These are phyloP conservation scores for Drosophila aldrichi DNA, from an alignment of 2,888 invertebrate genomes.

Conservation along the genomic window DNA sequence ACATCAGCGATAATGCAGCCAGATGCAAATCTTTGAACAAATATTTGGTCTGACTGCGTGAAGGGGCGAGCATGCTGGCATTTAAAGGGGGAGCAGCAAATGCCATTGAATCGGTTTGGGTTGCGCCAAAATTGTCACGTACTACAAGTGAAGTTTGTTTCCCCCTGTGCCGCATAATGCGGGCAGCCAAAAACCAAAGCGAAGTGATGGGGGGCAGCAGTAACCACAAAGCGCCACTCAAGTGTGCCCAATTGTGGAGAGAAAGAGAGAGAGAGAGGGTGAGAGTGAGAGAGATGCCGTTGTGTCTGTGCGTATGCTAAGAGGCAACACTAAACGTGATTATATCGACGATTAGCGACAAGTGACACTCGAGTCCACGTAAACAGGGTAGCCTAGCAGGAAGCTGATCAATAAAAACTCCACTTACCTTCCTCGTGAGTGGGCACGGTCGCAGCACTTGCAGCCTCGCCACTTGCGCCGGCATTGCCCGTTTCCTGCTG, in stretches of 20 bases:
- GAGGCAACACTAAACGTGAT: constrained; percentile 74
- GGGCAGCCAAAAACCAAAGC: constrained; percentile 37
- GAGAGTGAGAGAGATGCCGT: no score
- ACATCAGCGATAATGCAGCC: constrained; percentile 57
- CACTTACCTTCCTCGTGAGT: constrained; percentile 68
- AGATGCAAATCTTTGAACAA: constrained; percentile 78
- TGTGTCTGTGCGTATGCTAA: constrained; percentile 28
- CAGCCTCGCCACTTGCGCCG: constrained; percentile 32
- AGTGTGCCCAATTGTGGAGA: constrained; percentile 40
- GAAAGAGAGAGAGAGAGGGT: no score
- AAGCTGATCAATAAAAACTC: constrained; percentile 31
- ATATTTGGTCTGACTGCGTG: constrained; percentile 78
- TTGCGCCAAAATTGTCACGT: constrained; percentile 77
- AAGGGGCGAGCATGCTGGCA: constrained; percentile 13
- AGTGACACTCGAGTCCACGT: constrained; percentile 67
- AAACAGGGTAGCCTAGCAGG: constrained; percentile 23
- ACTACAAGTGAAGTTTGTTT: constrained; percentile 44
- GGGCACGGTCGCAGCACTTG: constrained; percentile 37
- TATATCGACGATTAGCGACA: constrained; percentile 73
- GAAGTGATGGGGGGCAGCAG: constrained; percentile 30
- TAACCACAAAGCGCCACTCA: constrained; percentile 54
- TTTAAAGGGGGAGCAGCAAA: constrained; percentile 22
- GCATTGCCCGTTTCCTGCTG: constrained; percentile 63
- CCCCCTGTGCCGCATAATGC: constrained; percentile 33
- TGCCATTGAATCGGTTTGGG: constrained; percentile 30